Evolutionary conservation across 2,888 invertebrate genomes (phyloP), one percentile per base, ranked within the genome.

Genomic region (Marasmarcha lunaedactyla): DNA sequence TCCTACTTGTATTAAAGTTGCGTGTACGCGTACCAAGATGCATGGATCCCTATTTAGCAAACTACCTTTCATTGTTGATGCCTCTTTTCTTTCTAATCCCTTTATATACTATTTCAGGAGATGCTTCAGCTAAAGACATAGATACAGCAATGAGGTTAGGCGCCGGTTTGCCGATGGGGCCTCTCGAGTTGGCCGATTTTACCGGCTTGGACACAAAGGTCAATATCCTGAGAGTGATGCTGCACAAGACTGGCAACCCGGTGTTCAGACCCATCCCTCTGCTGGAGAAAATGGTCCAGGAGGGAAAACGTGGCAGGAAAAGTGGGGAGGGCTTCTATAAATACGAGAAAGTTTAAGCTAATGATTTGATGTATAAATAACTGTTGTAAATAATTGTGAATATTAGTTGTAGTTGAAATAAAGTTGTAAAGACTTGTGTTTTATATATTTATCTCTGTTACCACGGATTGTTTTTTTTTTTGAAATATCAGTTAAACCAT

Each of bases 81-180:
- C n/a, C n/a, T n/a, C n/a, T n/a, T n/a, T n/a, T n/a, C n/a, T n/a
- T n/a, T n/a, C n/a, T n/a, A n/a, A n/a, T n/a, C n/a, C n/a, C n/a
- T n/a, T n/a, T n/a, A n/a, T n/a, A n/a, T n/a, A 20, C 20, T 39
- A 25, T 60, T 55, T 2, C 63, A 88, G 89, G 89, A 25, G 90
- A 89, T 59, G 90, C 90, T 0, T 81, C 89, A 7, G 86, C 34
- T 12, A 4, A 14, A 34, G 95, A 96, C 67, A 92, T 96, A 42
- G 96, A 96, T 57, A 89, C 86, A 7, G 95, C 94, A 0, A 95
- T 95, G 95, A 95, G 94, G 65, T 76, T 95, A 1, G 95, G 95
- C 4, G 93, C 94, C 10, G 91, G 92, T 0, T 88, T 94, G 68
- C 95, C 95, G 3, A 95, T 95, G 95, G 95, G 95, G 2, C 95